Conservation (phyloP, 1,140 invertebrate genomes). For the Cherax quadricarinatus region DNA sequence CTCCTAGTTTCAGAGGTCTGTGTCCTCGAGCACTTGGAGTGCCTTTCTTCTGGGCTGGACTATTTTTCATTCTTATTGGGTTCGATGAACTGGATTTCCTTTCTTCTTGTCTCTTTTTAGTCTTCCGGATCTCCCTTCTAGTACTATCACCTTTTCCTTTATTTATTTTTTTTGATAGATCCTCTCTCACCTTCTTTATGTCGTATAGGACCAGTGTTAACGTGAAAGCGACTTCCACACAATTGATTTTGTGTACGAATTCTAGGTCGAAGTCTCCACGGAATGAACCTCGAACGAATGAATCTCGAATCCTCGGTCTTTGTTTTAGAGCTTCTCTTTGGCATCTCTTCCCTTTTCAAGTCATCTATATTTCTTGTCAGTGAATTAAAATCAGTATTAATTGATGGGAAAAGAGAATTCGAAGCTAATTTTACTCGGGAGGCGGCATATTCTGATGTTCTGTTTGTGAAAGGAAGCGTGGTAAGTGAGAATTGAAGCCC, state of each 20-base stretch:
- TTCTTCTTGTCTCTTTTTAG: too few species aligned
- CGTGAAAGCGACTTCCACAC: neutral
- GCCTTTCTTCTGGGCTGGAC: neutral
- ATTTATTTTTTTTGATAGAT: neutral
- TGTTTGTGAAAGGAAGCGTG: neutral
- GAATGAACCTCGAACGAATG: neutral
- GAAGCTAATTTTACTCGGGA: neutral
- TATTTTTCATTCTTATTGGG: neutral
- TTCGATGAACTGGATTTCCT: neutral
- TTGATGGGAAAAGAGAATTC: neutral
- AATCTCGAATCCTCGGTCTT: neutral
- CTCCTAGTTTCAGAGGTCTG: neutral
- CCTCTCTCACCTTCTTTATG: neutral
- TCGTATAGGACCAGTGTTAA: neutral
- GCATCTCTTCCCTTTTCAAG: neutral
- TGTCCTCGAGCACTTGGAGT: neutral
- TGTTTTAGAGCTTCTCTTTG: neutral
- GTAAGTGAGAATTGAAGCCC: neutral
- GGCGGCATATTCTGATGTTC: neutral
- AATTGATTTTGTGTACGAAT: neutral
- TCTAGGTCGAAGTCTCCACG: neutral
- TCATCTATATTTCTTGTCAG: neutral
- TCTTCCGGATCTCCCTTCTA: neutral
- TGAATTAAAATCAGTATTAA: neutral
- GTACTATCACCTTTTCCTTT: neutral